Evolutionary conservation across 1,140 invertebrate genomes (phyloP), one percentile per base, ranked within the genome.

Genomic region (Mylabris phalerata): DNA sequence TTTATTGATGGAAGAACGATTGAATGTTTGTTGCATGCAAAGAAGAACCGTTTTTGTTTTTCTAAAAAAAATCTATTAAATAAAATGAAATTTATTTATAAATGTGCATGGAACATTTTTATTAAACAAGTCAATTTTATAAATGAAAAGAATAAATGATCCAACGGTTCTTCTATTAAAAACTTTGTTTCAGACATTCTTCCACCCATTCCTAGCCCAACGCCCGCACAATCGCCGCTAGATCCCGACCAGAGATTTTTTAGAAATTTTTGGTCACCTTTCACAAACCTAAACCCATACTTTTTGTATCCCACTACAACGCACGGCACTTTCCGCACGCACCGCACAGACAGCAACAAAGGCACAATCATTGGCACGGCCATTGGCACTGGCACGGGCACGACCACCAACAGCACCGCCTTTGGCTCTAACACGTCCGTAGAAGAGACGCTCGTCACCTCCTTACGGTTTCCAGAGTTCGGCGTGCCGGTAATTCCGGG

Each of bases 131-230:
- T 32, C 32, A 32, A 32, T 32, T 32, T 4, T 32, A 32, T 3
- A 19, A 32, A 32, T 3, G 7, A 32, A 32, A 7, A 32, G 32
- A 32, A 32, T 7, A 32, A 19, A 32, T 32, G 32, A 32, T 32
- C 32, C 32, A 32, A 32, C 32, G 32, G 32, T 32, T 32, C 32
- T 32, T 32, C 32, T 32, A 32, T 32, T 32, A 32, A 32, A 32
- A 4, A 61, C 69, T 79, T 75, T 80, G 76, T 80, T 80, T 79
- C 79, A 81, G 79, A 80, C 74, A 70, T 74, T 73, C 75, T 76
- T 71, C 77, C 78, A 71, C 78, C 80, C 67, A 74, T 77, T 68
- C 76, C 78, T 66, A 78, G 77, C 70, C 78, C 79, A 67, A 77
- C 79, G 63, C 78, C 79, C 65, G 79, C 78, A 75, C 75, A 79